These are phyloP conservation scores for Leucophenga varia DNA, from an alignment of 1,140 invertebrate species.

Conservation along the genomic window DNA sequence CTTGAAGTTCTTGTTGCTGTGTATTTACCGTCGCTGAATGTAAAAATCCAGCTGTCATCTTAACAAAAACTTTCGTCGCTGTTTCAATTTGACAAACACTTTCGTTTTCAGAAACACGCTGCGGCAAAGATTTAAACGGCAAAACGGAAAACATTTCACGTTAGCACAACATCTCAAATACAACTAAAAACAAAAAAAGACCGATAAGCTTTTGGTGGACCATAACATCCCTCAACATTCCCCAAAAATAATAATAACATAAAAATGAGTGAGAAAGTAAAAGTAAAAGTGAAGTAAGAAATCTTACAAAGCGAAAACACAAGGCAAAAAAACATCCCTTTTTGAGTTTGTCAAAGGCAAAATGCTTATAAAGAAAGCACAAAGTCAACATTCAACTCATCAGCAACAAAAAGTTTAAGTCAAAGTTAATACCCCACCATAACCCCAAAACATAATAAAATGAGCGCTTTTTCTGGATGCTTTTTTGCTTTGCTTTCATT, in stretches of 20 bases:
- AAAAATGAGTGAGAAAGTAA: too few species aligned
- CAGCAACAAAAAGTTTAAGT: conserved; percentile 13
- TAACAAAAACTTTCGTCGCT: conserved; percentile 17
- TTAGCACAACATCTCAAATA: conserved; percentile 54
- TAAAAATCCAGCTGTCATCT: conserved; percentile 52
- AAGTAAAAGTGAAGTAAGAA: conserved; percentile 26
- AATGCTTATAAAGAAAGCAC: too few species aligned
- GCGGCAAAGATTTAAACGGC: conserved; percentile 18
- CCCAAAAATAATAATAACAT: too few species aligned
- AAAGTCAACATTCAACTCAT: background rate
- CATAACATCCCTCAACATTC: background rate
- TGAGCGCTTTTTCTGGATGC: too few species aligned
- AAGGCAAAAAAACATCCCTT: conserved; percentile 34
- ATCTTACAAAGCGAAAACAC: background rate
- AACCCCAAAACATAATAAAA: too few species aligned
- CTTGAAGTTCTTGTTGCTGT: conserved; percentile 11
- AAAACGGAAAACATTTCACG: conserved; percentile 56
- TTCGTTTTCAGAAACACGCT: conserved; percentile 45
- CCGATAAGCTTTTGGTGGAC: conserved; percentile 6
- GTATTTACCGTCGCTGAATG: conserved; percentile 50
- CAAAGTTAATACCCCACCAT: too few species aligned
- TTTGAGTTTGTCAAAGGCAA: too few species aligned
- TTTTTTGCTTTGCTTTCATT: too few species aligned
- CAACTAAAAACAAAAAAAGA: conserved; percentile 46
- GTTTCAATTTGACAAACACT: conserved; percentile 10